Conservation (phyloP, 2,888 invertebrate species). For the Drosophila birchii region DNA sequence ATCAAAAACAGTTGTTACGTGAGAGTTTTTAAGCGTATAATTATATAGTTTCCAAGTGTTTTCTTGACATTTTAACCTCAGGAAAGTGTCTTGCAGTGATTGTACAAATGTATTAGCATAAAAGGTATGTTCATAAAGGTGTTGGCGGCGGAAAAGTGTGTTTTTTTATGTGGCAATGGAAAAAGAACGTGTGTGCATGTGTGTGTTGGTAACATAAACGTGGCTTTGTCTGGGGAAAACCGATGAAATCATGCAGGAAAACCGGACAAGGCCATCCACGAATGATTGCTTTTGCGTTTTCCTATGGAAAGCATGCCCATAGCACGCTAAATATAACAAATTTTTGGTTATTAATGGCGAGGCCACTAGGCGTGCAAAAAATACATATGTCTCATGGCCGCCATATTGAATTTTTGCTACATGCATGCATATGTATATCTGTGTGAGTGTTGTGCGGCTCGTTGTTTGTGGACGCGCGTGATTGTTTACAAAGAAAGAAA, state of each 20-base stretch:
- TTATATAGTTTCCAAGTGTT: constrained; percentile 63
- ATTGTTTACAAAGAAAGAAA: constrained; percentile 23
- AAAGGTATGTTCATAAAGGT: constrained; percentile 62
- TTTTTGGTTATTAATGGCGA: neutral
- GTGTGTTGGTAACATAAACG: constrained; percentile 58
- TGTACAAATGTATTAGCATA: constrained; percentile 69
- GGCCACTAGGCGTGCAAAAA: constrained; percentile 41
- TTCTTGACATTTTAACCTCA: constrained; percentile 44
- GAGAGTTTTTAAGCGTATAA: constrained; percentile 64
- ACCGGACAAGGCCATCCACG: neutral
- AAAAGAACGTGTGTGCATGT: constrained; percentile 35
- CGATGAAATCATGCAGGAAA: neutral
- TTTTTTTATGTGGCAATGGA: neutral
- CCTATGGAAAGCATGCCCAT: neutral
- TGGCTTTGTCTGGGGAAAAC: constrained; percentile 49
- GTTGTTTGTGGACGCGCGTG: constrained; percentile 38
- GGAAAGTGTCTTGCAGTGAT: constrained; percentile 58
- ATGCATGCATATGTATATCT: neutral
- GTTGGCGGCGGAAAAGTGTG: neutral
- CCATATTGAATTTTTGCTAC: constrained; percentile 69
- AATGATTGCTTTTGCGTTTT: neutral
- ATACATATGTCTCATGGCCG: constrained; percentile 53
- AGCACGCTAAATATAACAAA: neutral
- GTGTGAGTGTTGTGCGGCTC: constrained; percentile 19
- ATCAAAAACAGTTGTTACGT: constrained; percentile 72